These are phyloP conservation scores for Streptopelia turtur DNA, from an alignment of 2,797 vertebrate genomes.

Conservation along the genomic window DNA sequence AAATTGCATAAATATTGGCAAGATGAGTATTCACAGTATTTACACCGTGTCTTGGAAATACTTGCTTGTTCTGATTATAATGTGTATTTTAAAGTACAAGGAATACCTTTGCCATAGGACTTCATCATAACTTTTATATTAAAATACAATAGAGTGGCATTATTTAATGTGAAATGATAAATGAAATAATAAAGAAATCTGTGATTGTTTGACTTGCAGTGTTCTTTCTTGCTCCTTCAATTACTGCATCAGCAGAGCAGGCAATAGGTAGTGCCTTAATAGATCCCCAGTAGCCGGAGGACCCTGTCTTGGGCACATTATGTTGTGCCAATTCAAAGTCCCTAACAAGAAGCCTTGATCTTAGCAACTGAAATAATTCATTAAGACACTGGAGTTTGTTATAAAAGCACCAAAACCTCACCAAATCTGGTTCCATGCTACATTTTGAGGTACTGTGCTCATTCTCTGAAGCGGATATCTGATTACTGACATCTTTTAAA, in stretches of 20 bases:
- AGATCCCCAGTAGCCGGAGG: background rate
- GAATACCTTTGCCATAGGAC: background rate
- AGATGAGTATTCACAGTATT: background rate
- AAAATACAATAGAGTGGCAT: background rate
- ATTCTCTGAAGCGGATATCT: background rate
- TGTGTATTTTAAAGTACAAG: background rate
- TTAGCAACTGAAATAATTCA: background rate
- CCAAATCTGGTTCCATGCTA: background rate
- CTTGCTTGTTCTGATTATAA: background rate
- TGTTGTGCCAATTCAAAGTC: background rate
- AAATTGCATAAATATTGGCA: background rate
- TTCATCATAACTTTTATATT: background rate
- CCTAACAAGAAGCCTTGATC: background rate
- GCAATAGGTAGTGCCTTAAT: background rate
- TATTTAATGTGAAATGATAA: background rate
- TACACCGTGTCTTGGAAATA: background rate
- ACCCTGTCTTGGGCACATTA: background rate
- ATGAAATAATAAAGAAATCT: background rate
- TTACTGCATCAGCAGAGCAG: background rate
- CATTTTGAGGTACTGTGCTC: background rate
- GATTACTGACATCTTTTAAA: background rate
- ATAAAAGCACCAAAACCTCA: background rate
- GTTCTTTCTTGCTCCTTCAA: background rate
- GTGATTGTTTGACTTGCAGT: background rate
- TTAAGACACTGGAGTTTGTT: background rate